These are phyloP conservation scores for Sapayoa aenigma DNA, from an alignment of 2,113 vertebrate species.

Conservation along the genomic window DNA sequence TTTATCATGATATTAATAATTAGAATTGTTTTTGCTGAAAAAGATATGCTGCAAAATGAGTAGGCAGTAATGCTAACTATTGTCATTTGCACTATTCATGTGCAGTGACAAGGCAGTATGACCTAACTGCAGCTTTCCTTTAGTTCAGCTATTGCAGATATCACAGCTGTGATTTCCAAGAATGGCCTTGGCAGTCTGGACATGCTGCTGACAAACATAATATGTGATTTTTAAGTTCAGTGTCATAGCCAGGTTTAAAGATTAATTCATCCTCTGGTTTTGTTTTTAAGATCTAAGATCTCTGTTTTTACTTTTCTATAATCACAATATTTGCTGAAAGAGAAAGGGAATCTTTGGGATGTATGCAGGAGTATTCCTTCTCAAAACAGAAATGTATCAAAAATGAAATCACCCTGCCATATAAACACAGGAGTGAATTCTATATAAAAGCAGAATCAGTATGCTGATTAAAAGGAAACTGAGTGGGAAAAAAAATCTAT, in stretches of 20 bases:
- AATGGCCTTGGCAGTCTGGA: background rate
- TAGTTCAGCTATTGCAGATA: background rate
- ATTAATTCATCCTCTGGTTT: background rate
- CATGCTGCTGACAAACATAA: background rate
- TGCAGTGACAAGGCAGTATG: background rate
- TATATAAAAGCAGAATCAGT: background rate
- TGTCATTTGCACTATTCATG: background rate
- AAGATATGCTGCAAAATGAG: background rate
- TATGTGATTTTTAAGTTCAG: background rate
- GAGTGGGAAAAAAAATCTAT: rapidly evolving
- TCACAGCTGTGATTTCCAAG: background rate
- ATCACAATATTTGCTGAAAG: background rate
- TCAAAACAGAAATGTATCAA: background rate
- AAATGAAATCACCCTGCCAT: background rate
- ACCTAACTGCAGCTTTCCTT: background rate
- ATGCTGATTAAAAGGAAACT: background rate
- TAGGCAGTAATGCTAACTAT: background rate
- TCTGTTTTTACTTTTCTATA: background rate
- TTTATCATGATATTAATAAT: background rate
- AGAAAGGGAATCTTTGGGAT: background rate
- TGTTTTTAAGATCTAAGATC: background rate
- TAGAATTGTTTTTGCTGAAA: background rate
- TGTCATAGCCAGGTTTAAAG: background rate
- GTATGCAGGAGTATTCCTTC: background rate
- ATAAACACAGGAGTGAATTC: background rate